phyloP scores from a whole-genome alignment of 2,113 vertebrate species.

The Rhizomys pruinosus region DNA sequence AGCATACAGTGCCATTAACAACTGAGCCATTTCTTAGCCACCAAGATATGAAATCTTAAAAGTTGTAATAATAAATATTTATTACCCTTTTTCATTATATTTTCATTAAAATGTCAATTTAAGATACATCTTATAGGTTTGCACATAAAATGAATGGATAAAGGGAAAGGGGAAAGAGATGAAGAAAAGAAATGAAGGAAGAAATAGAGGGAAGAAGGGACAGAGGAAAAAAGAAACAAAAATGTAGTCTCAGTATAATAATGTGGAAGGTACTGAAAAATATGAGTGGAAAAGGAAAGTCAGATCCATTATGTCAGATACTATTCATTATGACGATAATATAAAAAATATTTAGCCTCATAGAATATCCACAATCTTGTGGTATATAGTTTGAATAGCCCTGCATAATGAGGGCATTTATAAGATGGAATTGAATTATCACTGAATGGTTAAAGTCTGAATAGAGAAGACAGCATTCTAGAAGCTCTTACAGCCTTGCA shows the following conservation, averaged over 20 bases:
- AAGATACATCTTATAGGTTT: neutral
- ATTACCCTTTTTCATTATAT: slow-evolving; percentile 6
- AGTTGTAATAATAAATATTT: neutral
- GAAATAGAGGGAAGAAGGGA: fast-evolving
- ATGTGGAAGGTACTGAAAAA: neutral
- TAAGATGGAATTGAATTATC: neutral
- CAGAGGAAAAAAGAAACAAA: neutral
- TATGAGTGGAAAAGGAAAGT: neutral
- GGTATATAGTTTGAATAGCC: neutral
- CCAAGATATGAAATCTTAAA: neutral
- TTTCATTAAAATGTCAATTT: neutral
- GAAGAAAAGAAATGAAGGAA: fast-evolving
- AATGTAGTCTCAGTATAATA: neutral
- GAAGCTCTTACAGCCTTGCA: neutral
- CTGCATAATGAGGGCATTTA: neutral
- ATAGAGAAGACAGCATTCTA: neutral
- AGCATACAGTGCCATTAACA: too few relatives aligned
- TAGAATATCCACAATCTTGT: neutral
- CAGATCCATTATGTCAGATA: neutral
- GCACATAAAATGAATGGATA: neutral
- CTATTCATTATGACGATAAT: neutral
- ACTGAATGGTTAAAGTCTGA: neutral
- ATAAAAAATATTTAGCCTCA: neutral
- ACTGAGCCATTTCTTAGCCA: too few relatives aligned
- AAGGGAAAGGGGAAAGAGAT: neutral